Percentiles rank a stretch among this genome's conserved stretches.
These are phyloP conservation scores for Aporophyla nigra DNA, from an alignment of 2,888 invertebrate genomes.

Conservation along the genomic window DNA sequence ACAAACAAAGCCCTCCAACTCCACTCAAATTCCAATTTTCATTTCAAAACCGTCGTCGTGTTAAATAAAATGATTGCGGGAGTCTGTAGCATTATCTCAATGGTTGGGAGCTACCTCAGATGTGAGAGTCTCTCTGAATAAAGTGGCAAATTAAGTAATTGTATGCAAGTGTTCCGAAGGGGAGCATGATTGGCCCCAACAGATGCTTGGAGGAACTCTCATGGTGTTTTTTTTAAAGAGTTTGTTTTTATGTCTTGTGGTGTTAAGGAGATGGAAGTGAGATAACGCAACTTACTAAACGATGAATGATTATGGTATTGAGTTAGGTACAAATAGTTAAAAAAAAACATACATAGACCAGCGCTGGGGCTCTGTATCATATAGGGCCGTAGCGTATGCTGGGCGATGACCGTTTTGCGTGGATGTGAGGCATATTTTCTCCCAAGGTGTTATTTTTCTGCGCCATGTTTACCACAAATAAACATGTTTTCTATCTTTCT, in stretches of 20 bases:
- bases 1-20: slow-evolving; percentile 45
- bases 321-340: not conserved
- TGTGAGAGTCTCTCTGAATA: slow-evolving; percentile 63
- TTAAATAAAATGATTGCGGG: slow-evolving; percentile 65
- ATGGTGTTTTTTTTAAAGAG: slow-evolving; percentile 43
- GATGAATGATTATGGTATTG: not conserved
- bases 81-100: slow-evolving; percentile 63
- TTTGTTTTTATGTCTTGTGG: slow-evolving; percentile 24
- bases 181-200: slow-evolving; percentile 65
- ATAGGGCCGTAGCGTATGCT: no score
- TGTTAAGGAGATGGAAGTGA: not conserved
- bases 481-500: no score
- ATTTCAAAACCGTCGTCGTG: slow-evolving; percentile 61
- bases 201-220: slow-evolving; percentile 60
- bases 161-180: slow-evolving; percentile 75
- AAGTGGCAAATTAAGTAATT: slow-evolving; percentile 79
- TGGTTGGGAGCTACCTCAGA: slow-evolving; percentile 61
- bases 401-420: no score
- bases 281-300: slow-evolving; percentile 5
- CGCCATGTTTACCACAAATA: no score
- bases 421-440: no score
- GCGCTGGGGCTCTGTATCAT: no score
- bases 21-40: slow-evolving; percentile 62
- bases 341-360: no score
- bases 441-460: no score